Conservation (phyloP, 2,113 vertebrate species). For the Craseonycteris thonglongyai region DNA sequence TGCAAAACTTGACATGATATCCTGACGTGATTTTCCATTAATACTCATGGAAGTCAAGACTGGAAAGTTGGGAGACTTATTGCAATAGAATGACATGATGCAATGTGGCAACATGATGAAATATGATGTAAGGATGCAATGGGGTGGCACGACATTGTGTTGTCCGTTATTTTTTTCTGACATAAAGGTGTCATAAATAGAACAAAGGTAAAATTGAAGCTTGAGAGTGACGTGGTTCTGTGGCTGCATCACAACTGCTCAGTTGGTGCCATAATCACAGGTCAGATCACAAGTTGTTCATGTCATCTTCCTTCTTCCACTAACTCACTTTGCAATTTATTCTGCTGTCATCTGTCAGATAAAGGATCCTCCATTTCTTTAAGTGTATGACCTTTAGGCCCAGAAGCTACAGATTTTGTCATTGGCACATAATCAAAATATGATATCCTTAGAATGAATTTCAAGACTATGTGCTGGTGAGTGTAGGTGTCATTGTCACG, state of each 20-base stretch:
- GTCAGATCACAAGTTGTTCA: fast-evolving
- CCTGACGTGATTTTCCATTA: background rate
- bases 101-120: background rate
- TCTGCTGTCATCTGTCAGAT: background rate
- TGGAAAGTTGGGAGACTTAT: background rate
- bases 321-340: background rate
- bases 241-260: background rate
- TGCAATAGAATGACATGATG: background rate
- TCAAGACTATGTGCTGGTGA: background rate
- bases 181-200: background rate
- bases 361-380: background rate
- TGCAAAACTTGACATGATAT: background rate
- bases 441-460: background rate
- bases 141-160: background rate
- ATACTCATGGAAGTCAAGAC: background rate
- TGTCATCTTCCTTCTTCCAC: background rate
- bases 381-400: too few species aligned
- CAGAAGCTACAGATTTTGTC: background rate
- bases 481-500: background rate
- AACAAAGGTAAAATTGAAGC: background rate
- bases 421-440: background rate
- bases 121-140: background rate
- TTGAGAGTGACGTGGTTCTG: background rate
- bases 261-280: background rate
- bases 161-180: background rate